phyloP scores from a whole-genome alignment of 2,113 vertebrate species.

The Halichoerus grypus region DNA sequence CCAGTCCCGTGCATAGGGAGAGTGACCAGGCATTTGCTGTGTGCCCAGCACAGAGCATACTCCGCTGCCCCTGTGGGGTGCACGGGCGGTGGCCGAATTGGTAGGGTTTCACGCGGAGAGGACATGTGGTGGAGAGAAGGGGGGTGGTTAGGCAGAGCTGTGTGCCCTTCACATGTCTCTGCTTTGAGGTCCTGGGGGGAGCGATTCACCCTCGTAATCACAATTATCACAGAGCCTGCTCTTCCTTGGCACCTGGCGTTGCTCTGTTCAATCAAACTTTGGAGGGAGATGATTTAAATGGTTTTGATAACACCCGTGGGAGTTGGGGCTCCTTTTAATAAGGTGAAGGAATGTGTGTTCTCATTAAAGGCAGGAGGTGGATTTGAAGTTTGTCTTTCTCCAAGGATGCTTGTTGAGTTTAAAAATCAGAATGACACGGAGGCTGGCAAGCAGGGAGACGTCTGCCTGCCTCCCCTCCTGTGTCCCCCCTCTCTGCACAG shows the following conservation, averaged over 20 bases:
- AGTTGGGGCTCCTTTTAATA: neutral
- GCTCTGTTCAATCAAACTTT: neutral
- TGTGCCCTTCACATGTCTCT: neutral
- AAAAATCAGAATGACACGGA: neutral
- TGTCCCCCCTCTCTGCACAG: neutral
- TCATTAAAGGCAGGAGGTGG: neutral
- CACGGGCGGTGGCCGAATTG: rapidly evolving
- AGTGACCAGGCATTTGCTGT: neutral
- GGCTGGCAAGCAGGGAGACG: neutral
- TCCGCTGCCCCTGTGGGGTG: rapidly evolving
- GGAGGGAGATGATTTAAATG: neutral
- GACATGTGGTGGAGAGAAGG: rapidly evolving
- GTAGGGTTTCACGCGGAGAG: neutral
- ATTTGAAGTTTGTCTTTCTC: neutral
- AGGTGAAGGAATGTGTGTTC: neutral
- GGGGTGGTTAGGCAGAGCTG: rapidly evolving
- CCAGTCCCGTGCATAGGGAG: too few species aligned
- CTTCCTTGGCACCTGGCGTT: rapidly evolving
- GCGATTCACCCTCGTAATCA: rapidly evolving
- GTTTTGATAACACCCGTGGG: neutral
- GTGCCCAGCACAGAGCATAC: neutral
- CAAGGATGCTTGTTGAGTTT: neutral
- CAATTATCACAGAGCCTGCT: neutral
- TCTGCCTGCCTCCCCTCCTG: neutral
- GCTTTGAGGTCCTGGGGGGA: neutral